phyloP scores from a whole-genome alignment of 2,113 vertebrate species.

The Zosterops japonicus region DNA sequence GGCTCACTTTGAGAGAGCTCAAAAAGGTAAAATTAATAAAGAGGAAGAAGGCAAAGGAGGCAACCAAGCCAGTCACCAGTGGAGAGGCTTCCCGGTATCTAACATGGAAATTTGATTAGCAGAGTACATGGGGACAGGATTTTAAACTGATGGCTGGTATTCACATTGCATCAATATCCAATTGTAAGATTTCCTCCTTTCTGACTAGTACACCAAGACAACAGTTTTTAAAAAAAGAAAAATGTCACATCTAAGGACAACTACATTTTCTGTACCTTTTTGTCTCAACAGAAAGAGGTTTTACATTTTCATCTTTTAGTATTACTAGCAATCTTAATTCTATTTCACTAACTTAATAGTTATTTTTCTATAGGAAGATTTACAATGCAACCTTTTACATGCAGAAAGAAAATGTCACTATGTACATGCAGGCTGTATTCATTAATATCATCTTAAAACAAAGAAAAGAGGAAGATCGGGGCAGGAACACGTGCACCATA shows the following conservation, averaged over 20 bases:
- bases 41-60: slow-evolving; percentile 18
- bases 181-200: background rate
- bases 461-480: slow-evolving; percentile 64
- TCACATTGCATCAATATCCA: background rate
- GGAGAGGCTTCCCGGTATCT: background rate
- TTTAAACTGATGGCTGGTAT: background rate
- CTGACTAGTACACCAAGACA: background rate
- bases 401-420: slow-evolving; percentile 34
- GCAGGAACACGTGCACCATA: slow-evolving; percentile 48
- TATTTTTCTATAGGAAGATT: background rate
- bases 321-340: background rate
- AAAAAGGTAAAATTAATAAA: slow-evolving; percentile 57
- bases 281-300: background rate
- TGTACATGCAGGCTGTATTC: slow-evolving; percentile 42
- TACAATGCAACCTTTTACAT: slow-evolving; percentile 29
- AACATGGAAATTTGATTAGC: slow-evolving; percentile 6
- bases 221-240: background rate
- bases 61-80: slow-evolving; percentile 30
- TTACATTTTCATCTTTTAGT: background rate
- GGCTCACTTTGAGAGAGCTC: slow-evolving; percentile 38
- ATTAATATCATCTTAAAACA: slow-evolving; percentile 74
- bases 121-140: background rate
- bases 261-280: background rate
- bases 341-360: background rate
- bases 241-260: background rate